phyloP scores from a whole-genome alignment of 2,888 invertebrate species.

The Aporophyla lueneburgensis region DNA sequence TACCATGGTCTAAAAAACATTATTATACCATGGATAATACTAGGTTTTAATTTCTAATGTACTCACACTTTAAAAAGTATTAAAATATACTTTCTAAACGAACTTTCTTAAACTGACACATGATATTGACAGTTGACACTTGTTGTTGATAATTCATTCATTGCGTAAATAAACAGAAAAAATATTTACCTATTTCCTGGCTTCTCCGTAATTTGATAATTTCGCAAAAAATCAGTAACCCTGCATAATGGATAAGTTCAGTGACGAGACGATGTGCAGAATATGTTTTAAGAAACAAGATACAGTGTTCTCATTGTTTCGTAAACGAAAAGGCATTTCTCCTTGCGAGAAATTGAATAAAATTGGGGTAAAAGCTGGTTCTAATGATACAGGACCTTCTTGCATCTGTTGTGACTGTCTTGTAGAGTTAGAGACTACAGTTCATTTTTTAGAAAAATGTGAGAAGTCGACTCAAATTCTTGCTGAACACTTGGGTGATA shows the following conservation, averaged over 20 bases:
- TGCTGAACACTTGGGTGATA: conserved; percentile 38
- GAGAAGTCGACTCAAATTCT: conserved; percentile 74
- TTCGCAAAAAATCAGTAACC: background rate
- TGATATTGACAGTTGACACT: conserved; percentile 11
- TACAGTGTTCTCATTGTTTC: conserved; percentile 73
- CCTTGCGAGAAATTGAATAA: conserved; percentile 75
- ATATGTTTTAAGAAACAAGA: conserved; percentile 77
- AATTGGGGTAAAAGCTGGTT: conserved; percentile 71
- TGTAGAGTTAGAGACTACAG: conserved; percentile 75
- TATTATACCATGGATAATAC: too few species aligned
- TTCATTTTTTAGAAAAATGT: conserved; percentile 77
- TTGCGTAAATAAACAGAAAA: conserved; percentile 2
- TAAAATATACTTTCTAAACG: conserved; percentile 19
- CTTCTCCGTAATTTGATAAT: background rate
- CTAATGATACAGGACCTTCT: conserved; percentile 74
- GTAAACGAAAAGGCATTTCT: conserved; percentile 70
- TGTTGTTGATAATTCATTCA: background rate
- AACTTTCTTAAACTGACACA: background rate
- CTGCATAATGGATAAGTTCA: conserved; percentile 65
- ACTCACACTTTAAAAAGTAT: background rate
- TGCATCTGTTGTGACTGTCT: conserved; percentile 78
- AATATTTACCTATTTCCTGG: background rate
- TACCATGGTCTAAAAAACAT: too few species aligned
- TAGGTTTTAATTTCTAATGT: background rate
- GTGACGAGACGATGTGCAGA: conserved; percentile 73